Conservation (phyloP, 2,888 invertebrate species). For the Slavum lentiscoides region DNA sequence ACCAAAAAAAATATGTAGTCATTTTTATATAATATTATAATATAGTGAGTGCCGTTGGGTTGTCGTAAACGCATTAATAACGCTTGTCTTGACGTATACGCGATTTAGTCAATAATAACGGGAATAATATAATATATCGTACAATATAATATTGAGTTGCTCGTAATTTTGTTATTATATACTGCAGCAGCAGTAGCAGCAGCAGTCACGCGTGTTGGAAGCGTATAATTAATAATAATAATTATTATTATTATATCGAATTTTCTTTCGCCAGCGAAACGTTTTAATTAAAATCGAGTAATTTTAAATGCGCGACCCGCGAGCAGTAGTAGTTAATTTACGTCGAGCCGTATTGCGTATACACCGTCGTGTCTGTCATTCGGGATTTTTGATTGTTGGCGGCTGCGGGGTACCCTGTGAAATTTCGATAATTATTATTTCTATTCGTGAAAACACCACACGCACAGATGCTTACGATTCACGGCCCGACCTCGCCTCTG, state of each 20-base stretch:
- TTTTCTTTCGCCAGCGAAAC: conserved; percentile 8
- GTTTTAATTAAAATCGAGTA: conserved; percentile 36
- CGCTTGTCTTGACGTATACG: neutral
- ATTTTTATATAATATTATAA: too few species aligned
- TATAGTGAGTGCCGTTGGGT: too few species aligned
- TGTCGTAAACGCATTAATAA: conserved; percentile 16
- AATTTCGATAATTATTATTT: conserved; percentile 50
- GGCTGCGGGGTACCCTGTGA: neutral
- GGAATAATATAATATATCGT: neutral
- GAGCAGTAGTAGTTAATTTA: conserved; percentile 13
- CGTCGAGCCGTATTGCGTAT: neutral
- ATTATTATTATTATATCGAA: neutral
- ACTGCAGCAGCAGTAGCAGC: too few species aligned
- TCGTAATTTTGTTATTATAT: too few species aligned
- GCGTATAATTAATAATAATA: neutral
- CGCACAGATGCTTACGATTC: conserved; percentile 28
- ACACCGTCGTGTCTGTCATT: neutral
- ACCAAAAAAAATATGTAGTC: too few species aligned
- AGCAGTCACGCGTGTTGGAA: neutral
- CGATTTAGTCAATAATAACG: neutral
- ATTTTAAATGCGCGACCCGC: conserved; percentile 25
- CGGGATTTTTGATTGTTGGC: neutral
- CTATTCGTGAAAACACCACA: conserved; percentile 13
- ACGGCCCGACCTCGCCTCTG: conserved; percentile 29
- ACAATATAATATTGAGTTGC: neutral